Evolutionary conservation across 2,113 vertebrate species (phyloP).

Genomic region (Chiloscyllium plagiosum): DNA sequence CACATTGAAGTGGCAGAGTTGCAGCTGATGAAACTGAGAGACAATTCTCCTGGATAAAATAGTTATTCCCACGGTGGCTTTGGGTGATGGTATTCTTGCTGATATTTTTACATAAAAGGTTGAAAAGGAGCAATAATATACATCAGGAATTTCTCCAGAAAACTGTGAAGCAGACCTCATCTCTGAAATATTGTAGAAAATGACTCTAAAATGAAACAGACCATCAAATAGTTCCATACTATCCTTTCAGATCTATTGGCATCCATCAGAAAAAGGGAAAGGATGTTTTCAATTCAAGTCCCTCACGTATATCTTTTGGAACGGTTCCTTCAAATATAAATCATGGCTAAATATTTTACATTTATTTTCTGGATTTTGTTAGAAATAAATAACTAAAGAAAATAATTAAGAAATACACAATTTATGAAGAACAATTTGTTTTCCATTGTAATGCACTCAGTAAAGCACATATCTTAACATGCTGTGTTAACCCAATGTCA

Average conservation of each 20-base stretch:
- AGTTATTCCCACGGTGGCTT: not conserved
- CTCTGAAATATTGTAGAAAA: not conserved
- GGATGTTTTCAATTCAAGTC: not conserved
- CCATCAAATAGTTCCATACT: not conserved
- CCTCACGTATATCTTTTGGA: not conserved
- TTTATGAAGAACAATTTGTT: not conserved
- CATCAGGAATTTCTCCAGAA: not conserved
- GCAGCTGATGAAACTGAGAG: not conserved
- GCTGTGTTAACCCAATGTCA: not conserved
- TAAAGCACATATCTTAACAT: not conserved
- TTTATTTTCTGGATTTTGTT: not conserved
- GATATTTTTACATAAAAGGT: not conserved
- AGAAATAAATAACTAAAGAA: not conserved
- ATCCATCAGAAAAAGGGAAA: not conserved
- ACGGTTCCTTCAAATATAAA: not conserved
- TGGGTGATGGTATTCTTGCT: not conserved
- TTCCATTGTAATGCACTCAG: not conserved
- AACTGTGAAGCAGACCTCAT: not conserved
- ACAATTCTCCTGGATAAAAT: not conserved
- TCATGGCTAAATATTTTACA: not conserved
- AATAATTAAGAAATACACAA: not conserved
- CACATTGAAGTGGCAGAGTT: not conserved
- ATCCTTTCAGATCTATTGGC: not conserved
- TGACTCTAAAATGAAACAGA: not conserved
- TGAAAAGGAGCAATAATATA: not conserved